phyloP scores from a whole-genome alignment of 2,797 vertebrate species.

The Fringilla coelebs region DNA sequence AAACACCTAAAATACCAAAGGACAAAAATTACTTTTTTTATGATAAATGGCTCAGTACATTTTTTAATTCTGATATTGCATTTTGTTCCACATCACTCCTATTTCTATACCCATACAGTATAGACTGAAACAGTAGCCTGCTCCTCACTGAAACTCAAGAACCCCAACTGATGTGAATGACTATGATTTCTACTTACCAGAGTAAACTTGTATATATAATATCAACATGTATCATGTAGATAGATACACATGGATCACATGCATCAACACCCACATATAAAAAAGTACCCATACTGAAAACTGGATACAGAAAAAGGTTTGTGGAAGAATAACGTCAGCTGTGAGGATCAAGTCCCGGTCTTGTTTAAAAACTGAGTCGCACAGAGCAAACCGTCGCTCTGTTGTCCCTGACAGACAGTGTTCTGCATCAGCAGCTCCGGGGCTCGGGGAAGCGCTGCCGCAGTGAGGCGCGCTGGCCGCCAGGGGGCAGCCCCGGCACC shows the following conservation, averaged over 20 bases:
- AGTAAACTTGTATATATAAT: neutral
- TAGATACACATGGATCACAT: neutral
- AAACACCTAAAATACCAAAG: neutral
- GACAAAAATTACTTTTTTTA: neutral
- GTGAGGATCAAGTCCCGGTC: neutral
- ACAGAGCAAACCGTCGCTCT: neutral
- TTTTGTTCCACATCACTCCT: neutral
- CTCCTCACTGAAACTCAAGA: neutral
- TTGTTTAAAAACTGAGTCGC: neutral
- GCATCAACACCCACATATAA: neutral
- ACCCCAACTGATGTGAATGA: neutral
- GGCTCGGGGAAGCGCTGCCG: neutral
- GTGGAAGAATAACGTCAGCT: neutral
- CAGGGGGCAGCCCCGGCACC: neutral
- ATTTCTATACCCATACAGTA: neutral
- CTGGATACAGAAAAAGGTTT: neutral
- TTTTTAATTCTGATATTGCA: neutral
- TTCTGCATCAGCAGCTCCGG: rapidly evolving
- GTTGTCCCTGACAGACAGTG: neutral
- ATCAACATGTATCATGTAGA: neutral
- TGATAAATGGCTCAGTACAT: neutral
- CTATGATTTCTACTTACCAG: neutral
- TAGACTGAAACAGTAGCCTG: neutral
- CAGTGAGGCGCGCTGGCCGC: neutral
- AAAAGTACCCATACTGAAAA: neutral